Conservation (phyloP, 2,797 vertebrate species). For the Oreochromis mossambicus region DNA sequence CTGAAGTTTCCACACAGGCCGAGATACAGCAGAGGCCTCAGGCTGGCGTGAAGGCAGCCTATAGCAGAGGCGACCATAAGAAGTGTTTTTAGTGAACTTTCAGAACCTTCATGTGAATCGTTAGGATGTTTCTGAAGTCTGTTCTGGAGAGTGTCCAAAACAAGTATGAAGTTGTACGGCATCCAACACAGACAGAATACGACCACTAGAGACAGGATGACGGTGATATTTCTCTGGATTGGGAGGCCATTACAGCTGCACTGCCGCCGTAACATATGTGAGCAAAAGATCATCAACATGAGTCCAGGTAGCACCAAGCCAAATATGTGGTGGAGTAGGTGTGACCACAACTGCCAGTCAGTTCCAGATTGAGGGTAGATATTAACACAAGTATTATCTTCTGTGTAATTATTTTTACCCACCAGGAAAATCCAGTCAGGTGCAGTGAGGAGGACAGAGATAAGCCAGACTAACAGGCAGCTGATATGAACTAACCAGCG, state of each 20-base stretch:
- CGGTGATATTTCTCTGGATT: no score
- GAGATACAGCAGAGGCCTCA: no score
- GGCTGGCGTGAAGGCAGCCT: no score
- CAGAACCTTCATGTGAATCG: no score
- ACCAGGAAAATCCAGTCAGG: slow-evolving; percentile 74
- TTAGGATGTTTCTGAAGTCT: no score
- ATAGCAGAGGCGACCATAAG: no score
- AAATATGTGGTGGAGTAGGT: slow-evolving; percentile 78
- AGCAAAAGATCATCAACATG: slow-evolving; percentile 73
- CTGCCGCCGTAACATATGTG: slow-evolving; percentile 49
- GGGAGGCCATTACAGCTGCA: no score
- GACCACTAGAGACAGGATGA: no score
- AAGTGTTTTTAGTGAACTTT: no score
- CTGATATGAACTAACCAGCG: slow-evolving; percentile 71
- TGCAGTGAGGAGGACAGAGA: slow-evolving; percentile 35
- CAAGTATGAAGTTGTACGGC: no score
- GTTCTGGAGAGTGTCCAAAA: no score
- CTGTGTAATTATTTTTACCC: background rate
- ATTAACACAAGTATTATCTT: slow-evolving; percentile 49
- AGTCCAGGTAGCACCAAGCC: slow-evolving; percentile 81
- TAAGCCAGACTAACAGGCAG: slow-evolving; percentile 77
- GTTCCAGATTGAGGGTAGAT: slow-evolving; percentile 53
- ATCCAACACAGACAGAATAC: no score
- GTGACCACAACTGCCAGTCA: slow-evolving; percentile 60
- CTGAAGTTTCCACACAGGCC: slow-evolving; percentile 59